phyloP scores from a whole-genome alignment of 2,888 invertebrate genomes.

The Conus canariensis region DNA sequence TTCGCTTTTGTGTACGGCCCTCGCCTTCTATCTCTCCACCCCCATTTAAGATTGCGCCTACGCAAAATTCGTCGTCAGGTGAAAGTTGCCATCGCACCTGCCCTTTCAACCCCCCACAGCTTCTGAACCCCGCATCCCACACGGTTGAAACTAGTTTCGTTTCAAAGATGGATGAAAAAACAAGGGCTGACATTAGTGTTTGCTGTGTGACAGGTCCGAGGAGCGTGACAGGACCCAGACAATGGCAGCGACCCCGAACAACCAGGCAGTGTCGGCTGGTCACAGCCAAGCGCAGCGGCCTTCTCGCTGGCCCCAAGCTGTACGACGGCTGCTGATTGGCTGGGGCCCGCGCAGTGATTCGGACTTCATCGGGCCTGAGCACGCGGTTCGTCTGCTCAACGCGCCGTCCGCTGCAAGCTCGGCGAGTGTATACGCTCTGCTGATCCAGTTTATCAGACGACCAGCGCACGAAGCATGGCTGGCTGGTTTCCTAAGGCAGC shows the following conservation, averaged over 20 bases:
- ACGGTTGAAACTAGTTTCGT: neutral
- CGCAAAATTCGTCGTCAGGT: neutral
- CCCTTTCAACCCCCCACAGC: neutral
- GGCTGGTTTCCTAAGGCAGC: conserved; percentile 60
- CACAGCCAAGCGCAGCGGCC: neutral
- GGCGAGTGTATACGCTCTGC: too few relatives aligned
- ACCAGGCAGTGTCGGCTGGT: neutral
- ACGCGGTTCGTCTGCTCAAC: neutral
- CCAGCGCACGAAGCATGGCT: conserved; percentile 56
- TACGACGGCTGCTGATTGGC: neutral
- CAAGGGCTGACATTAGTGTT: neutral
- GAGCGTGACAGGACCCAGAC: neutral
- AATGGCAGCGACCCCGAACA: neutral
- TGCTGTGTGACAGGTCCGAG: neutral
- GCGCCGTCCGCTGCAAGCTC: neutral
- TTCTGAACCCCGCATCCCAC: neutral
- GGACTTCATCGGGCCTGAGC: neutral
- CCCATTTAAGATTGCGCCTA: neutral
- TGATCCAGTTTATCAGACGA: too few relatives aligned
- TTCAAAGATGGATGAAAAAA: neutral
- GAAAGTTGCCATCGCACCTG: neutral
- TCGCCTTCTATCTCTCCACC: neutral
- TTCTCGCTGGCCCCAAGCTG: neutral
- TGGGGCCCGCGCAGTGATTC: neutral
- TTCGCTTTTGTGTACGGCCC: neutral